Conservation (phyloP, 2,113 vertebrate genomes). For the Corvus cornix region DNA sequence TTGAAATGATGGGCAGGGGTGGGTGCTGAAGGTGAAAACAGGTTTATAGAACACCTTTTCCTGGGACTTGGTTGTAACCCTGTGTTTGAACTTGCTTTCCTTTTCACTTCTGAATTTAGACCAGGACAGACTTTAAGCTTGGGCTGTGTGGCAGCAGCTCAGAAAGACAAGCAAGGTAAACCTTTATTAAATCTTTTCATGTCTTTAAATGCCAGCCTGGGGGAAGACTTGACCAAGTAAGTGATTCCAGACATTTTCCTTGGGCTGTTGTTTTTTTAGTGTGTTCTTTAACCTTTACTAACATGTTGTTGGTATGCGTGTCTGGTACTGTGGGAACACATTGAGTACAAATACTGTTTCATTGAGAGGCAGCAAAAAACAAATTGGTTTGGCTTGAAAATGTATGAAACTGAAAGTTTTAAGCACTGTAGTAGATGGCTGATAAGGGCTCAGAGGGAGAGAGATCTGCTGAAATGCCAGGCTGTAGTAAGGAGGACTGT, state of each 20-base stretch:
- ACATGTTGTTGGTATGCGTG: not conserved
- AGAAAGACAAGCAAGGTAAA: conserved; percentile 20
- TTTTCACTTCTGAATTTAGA: not conserved
- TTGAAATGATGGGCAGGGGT: not conserved
- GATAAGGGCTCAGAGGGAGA: not conserved
- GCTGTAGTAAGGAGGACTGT: not conserved
- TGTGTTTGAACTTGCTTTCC: not conserved
- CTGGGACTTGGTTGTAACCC: not conserved
- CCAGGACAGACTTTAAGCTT: not conserved
- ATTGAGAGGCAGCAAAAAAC: not conserved
- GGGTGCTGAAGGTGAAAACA: not conserved
- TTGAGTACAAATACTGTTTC: rapidly evolving
- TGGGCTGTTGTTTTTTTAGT: not conserved
- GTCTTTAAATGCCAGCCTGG: not conserved
- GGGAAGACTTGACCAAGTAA: not conserved
- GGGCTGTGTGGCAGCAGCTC: not conserved
- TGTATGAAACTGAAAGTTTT: not conserved
- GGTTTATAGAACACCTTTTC: not conserved
- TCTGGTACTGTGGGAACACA: not conserved
- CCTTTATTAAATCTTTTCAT: not conserved
- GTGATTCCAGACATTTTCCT: not conserved
- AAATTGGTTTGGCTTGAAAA: not conserved
- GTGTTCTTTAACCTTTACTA: not conserved
- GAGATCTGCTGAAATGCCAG: not conserved
- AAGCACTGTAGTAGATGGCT: not conserved